Base-by-base conservation (phyloP, 2,113 vertebrate genomes). In the Catharus bicknelli region DNA sequence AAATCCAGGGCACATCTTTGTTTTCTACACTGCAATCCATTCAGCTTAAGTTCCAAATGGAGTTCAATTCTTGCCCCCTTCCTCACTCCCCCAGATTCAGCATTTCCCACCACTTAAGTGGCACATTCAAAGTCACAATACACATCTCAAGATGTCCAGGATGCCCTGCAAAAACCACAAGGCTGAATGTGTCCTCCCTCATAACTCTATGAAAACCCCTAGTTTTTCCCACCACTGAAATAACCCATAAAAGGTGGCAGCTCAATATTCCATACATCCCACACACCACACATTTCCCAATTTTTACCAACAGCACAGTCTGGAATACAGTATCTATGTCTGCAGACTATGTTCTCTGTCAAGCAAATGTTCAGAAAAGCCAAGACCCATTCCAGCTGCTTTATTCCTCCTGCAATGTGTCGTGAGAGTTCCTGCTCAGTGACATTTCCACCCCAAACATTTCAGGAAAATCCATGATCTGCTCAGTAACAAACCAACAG, bases 151-250 rank as follows among this genome's bases (percentile, higher is more conserved):
- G 19, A 51, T 40, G n/a, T 63, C 43, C 40, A 59, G 69, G 13
- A 29, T 42, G 11, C 30, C 48, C 53, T 27, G 55, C 45, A 82
- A 74, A 86, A 77, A 38, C 6, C 63, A 83, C 25, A 88, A 72
- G 17, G 50, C 12, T 40, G 42, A 58, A 55, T 6, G 4, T 4
- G 10, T 19, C 43, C 47, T 78, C 32, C 38, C 21, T 55, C 42
- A 26, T 20, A 77, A 38, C 10, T 9, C 29, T 42, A 47, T 1
- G 0, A 70, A 34, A 54, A 0, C 7, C 7, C 2, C 34, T 9
- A 54, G 38, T 16, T 74, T 58, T 83, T 58, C n/a, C 5, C 1
- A 6, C 7, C 29, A 57, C 38, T 42, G 14, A 84, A 84, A 63
- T 51, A 29, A 38, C 17, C 17, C 26, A 9, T 8, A 32, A 69